Base-by-base conservation (phyloP, 2,888 invertebrate genomes). In the Nomada fabriciana region DNA sequence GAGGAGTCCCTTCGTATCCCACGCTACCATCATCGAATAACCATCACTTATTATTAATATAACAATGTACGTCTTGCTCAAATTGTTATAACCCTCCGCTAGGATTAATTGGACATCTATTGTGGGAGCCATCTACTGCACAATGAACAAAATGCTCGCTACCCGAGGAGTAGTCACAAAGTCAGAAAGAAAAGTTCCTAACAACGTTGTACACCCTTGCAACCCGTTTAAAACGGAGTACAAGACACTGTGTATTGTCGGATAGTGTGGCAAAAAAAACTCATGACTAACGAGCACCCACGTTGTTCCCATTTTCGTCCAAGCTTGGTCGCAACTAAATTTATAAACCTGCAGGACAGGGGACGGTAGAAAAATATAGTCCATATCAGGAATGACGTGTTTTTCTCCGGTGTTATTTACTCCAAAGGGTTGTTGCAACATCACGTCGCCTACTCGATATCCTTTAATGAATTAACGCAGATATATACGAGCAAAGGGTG, bases 401-500 rank as follows among this genome's bases (percentile, higher is more conserved):
- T 64, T 73, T 69, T 60, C 60, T 25, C 36, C 53, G 42, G 53
- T 61, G 29, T 59, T 25, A 61, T 76, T 20, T 42, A 18, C 59
- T 42, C 68, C 36, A 67, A 76, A 70, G 61, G 74, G 65, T 83
- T 60, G 60, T 72, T 57, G 61, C 67, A 64, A 77, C 73, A 64
- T 77, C 77, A 25, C 42, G 20, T 43, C 59, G 67, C 47, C 70
- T 65, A 67, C 61, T 20, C 59, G 68, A 74, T 72, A 47, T 74
- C 68, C 71, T 78, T 68, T 78, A 83, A 83, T 78, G 83, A 82
- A 82, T 83, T 82, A 75, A 83, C 71, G 67, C 50, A 61, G n/a
- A 29, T 36, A 63, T 36, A 36, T 47, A 50, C 36, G 10, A 25
- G 50, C 43, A 61, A 53, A 53, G 20, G 50, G n/a, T 71, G 67